Percentiles rank a stretch among this genome's conserved stretches.
Conservation (phyloP, 2,888 invertebrate species). For the Trypoxylon attenuatum region DNA sequence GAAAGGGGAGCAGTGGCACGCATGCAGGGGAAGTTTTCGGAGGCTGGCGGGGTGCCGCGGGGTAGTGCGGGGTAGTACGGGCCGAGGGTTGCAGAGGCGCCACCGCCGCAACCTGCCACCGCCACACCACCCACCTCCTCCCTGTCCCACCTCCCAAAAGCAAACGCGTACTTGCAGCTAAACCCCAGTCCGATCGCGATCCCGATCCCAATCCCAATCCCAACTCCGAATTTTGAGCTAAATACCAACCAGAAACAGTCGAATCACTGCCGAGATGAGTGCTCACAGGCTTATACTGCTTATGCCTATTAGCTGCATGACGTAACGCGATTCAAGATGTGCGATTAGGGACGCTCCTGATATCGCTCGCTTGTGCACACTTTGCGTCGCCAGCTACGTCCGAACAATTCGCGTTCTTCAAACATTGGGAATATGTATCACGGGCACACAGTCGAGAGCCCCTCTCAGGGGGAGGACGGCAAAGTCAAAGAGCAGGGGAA, state of each 20-base stretch:
- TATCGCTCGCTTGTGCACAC: slow-evolving; percentile 1
- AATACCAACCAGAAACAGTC: no score
- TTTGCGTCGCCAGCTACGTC: neutral
- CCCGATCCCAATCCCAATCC: no score
- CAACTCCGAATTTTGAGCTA: no score
- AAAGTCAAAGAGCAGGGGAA: no score
- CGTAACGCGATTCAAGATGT: slow-evolving; percentile 58
- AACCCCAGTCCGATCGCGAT: no score
- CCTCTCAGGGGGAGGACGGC: no score
- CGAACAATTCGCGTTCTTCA: neutral
- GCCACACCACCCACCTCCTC: slow-evolving; percentile 19
- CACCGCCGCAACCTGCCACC: slow-evolving; percentile 32
- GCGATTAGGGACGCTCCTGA: slow-evolving; percentile 6
- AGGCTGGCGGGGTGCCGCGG: slow-evolving; percentile 31
- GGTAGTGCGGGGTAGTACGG: slow-evolving; percentile 38
- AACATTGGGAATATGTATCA: neutral
- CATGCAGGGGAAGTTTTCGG: slow-evolving; percentile 73
- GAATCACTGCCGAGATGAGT: slow-evolving; percentile 51
- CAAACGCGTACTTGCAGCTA: no score
- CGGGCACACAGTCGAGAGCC: no score
- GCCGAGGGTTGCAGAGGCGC: slow-evolving; percentile 72
- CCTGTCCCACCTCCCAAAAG: no score
- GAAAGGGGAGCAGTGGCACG: slow-evolving; percentile 70
- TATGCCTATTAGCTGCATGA: slow-evolving; percentile 73
- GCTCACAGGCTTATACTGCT: slow-evolving; percentile 66